Conservation (phyloP, 2,888 invertebrate genomes). For the Epistrophe grossulariae region DNA sequence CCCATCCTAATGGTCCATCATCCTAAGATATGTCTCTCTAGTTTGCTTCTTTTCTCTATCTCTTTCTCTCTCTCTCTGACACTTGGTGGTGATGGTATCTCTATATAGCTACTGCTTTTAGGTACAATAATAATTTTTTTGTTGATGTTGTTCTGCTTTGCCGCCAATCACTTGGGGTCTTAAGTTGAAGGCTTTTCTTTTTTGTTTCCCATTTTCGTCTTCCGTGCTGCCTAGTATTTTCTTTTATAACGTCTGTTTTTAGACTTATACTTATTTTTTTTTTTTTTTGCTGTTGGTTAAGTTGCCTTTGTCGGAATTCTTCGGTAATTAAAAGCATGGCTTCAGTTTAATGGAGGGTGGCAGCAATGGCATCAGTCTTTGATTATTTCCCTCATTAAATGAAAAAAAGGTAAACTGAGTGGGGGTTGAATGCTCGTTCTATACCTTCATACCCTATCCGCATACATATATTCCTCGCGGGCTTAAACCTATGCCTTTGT, state of each 20-base stretch:
- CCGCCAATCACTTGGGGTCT: conserved; percentile 64
- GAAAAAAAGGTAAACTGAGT: conserved; percentile 30
- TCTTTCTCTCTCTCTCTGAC: not conserved
- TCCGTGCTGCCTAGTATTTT: conserved; percentile 11
- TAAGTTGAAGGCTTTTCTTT: conserved; percentile 54
- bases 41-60: conserved; percentile 4
- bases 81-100: not conserved
- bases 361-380: conserved; percentile 29
- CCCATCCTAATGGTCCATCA: conserved; percentile 67
- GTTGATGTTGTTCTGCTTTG: conserved; percentile 20
- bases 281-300: conserved; percentile 5
- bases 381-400: conserved; percentile 50
- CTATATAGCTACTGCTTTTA: not conserved
- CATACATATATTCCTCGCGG: not conserved
- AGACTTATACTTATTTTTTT: not conserved
- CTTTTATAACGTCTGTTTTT: conserved; percentile 29
- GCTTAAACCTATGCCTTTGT: conserved; percentile 5
- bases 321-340: conserved; percentile 62
- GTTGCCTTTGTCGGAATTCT: conserved; percentile 31
- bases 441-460: not conserved
- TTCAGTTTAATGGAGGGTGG: conserved; percentile 54
- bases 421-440: not conserved
- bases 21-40: conserved; percentile 37
- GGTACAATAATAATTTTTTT: not conserved
- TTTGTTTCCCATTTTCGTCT: conserved; percentile 2